Conservation (phyloP, 2,888 invertebrate genomes). For the Fragum fragum region DNA sequence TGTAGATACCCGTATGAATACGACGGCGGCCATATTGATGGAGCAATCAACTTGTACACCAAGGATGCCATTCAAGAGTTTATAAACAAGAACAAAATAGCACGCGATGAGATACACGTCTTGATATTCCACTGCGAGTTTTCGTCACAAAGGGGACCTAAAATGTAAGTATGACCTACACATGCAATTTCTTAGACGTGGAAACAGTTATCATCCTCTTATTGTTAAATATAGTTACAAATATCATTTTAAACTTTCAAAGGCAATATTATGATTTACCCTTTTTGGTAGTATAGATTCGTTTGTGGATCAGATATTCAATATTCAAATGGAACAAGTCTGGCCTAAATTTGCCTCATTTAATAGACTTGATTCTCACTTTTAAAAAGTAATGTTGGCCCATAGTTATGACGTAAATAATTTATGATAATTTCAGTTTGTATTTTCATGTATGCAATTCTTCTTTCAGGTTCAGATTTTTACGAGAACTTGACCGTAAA, state of each 20-base stretch:
- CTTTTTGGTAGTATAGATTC: no score
- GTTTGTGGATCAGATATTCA: neutral
- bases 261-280: no score
- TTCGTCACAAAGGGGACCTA: constrained; percentile 65
- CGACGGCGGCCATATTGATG: constrained; percentile 92
- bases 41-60: constrained; percentile 37
- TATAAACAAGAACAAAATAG: constrained; percentile 1
- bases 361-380: no score
- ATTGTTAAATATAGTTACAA: neutral
- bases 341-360: neutral
- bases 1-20: constrained; percentile 98
- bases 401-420: no score
- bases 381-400: no score
- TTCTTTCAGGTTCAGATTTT: constrained; percentile 92
- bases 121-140: constrained; percentile 70
- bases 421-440: no score
- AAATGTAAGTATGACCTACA: constrained; percentile 66
- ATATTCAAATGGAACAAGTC: no score
- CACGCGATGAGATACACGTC: constrained; percentile 45
- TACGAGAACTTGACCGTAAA: constrained; percentile 94
- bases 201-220: no score
- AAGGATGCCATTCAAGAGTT: constrained; percentile 14
- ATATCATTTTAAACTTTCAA: no score
- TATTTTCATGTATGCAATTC: no score
- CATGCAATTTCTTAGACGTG: no score